These are phyloP conservation scores for Brachyalestes nurse DNA, from an alignment of 2,797 vertebrate species.

Conservation along the genomic window DNA sequence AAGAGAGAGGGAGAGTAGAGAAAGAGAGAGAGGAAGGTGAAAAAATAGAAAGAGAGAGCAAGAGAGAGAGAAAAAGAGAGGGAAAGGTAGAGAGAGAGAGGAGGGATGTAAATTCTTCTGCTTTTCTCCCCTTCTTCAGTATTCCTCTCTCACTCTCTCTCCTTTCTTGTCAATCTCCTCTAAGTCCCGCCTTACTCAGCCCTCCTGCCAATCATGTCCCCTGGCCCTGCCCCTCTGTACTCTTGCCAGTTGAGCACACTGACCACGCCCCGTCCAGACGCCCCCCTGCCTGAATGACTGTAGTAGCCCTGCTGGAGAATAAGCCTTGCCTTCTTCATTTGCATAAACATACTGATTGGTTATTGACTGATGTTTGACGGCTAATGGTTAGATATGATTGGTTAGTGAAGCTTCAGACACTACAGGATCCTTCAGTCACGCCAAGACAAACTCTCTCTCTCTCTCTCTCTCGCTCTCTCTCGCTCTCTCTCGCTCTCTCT, in stretches of 20 bases:
- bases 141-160: conserved; percentile 44
- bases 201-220: conserved; percentile 18
- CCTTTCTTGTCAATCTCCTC: conserved; percentile 21
- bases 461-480: neutral
- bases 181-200: conserved; percentile 28
- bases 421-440: neutral
- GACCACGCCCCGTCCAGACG: conserved; percentile 29
- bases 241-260: conserved; percentile 7
- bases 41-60: neutral
- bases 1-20: conserved; percentile 8
- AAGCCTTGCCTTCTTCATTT: conserved; percentile 12
- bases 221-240: conserved; percentile 25
- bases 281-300: conserved; percentile 30
- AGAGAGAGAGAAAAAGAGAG: neutral
- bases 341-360: conserved; percentile 32
- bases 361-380: neutral
- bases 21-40: neutral
- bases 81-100: neutral
- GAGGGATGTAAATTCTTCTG: conserved; percentile 5
- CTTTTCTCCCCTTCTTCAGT: conserved; percentile 36
- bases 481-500: too few relatives aligned
- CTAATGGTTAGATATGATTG: conserved; percentile 26
- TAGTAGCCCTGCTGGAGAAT: conserved; percentile 41
- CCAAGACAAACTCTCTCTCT: conserved; percentile 7
- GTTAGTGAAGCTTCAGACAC: neutral